phyloP scores from a whole-genome alignment of 2,797 vertebrate species.

The Hypotaenidia okinawae region DNA sequence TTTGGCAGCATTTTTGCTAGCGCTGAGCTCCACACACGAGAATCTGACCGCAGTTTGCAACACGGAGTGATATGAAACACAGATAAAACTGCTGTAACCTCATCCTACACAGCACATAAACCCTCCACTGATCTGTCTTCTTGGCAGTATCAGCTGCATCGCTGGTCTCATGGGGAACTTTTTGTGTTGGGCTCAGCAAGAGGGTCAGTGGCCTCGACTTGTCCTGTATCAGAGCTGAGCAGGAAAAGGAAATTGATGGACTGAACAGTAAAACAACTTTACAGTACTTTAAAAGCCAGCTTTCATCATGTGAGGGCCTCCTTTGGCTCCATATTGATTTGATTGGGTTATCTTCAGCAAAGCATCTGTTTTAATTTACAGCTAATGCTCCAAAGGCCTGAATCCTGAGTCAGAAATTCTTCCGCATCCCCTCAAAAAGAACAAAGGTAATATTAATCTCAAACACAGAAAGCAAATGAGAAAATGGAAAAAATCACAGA shows the following conservation, averaged over 20 bases:
- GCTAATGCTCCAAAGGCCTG: slow-evolving; percentile 25
- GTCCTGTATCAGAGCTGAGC: not conserved
- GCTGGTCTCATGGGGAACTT: not conserved
- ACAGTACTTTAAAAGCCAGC: slow-evolving; percentile 30
- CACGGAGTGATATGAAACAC: not conserved
- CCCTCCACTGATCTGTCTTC: not conserved
- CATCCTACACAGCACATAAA: not conserved
- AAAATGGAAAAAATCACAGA: not conserved
- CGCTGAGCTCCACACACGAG: accelerated
- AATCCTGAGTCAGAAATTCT: slow-evolving; percentile 30
- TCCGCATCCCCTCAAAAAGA: not conserved
- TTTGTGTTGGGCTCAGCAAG: not conserved
- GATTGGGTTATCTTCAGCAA: slow-evolving; percentile 48
- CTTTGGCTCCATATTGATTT: slow-evolving; percentile 48
- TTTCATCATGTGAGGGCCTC: slow-evolving; percentile 26
- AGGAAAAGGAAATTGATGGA: slow-evolving; percentile 43
- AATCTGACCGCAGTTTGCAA: not conserved
- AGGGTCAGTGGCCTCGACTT: slow-evolving; percentile 18
- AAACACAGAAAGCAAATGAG: not conserved
- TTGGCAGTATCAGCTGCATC: not conserved
- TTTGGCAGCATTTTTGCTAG: not conserved
- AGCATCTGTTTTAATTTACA: slow-evolving; percentile 66
- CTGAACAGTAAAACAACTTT: slow-evolving; percentile 24
- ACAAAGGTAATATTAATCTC: slow-evolving; percentile 19
- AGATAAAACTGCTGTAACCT: not conserved